Evolutionary conservation across 2,113 vertebrate species (phyloP).

Genomic region (Heteronetta atricapilla): DNA sequence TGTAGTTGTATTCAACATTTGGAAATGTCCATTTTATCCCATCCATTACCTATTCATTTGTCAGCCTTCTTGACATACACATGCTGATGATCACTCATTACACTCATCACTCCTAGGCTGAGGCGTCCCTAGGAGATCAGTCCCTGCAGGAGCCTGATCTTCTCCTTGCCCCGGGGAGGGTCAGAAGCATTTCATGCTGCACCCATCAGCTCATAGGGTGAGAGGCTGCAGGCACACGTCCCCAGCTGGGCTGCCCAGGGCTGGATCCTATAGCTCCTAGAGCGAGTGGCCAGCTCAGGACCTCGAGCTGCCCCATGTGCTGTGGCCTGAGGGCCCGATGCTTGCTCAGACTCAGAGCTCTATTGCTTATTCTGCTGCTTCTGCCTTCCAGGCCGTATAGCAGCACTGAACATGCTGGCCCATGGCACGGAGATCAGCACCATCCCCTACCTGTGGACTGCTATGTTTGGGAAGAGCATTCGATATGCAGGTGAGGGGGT

Average conservation of each 20-base stretch:
- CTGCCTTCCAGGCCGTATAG: slow-evolving; percentile 83
- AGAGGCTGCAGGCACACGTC: not conserved
- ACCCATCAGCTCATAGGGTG: not conserved
- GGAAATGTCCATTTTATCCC: not conserved
- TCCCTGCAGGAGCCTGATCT: not conserved
- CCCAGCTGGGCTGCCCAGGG: not conserved
- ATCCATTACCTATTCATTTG: fast-evolving
- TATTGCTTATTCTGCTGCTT: not conserved
- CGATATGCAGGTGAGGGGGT: slow-evolving; percentile 87
- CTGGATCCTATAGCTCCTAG: not conserved
- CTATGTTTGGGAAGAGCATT: slow-evolving; percentile 96
- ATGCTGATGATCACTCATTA: not conserved
- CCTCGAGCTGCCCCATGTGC: not conserved
- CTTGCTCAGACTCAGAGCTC: fast-evolving
- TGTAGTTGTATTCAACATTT: not conserved
- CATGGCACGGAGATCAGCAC: slow-evolving; percentile 89
- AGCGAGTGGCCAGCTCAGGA: not conserved
- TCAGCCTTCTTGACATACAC: not conserved
- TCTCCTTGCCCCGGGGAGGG: fast-evolving
- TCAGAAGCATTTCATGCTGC: not conserved
- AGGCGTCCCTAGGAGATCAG: too few species aligned
- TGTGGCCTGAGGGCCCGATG: not conserved
- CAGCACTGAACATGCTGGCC: slow-evolving; percentile 93
- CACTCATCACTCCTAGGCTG: too few species aligned
- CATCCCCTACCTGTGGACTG: slow-evolving; percentile 94